Evolutionary conservation across 2,113 vertebrate genomes (phyloP).

Genomic region (Xiphophorus hellerii): DNA sequence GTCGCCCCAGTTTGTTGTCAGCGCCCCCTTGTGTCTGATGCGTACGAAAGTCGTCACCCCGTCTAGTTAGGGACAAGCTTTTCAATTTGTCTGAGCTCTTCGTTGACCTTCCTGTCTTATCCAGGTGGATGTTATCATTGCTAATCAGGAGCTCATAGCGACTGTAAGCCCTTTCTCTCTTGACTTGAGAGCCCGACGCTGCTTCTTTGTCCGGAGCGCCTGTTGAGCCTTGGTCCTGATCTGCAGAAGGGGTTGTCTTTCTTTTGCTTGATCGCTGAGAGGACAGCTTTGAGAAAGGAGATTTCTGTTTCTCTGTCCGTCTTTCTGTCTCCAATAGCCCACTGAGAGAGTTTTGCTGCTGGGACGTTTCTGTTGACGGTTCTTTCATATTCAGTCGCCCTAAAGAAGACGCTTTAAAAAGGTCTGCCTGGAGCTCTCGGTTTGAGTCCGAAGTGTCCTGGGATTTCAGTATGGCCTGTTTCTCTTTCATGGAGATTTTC

Average conservation of each 20-base stretch:
- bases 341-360: constrained; percentile 9
- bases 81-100: constrained; percentile 71
- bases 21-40: constrained; percentile 73
- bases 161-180: constrained; percentile 77
- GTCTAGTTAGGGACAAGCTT: constrained; percentile 58
- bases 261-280: constrained; percentile 56
- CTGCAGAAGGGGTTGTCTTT: constrained; percentile 19
- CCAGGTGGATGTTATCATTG: constrained; percentile 64
- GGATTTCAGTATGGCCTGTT: constrained; percentile 36
- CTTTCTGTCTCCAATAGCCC: not conserved
- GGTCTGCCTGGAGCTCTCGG: constrained; percentile 20
- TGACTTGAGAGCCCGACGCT: not conserved
- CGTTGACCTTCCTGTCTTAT: constrained; percentile 27
- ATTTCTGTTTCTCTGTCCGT: constrained; percentile 34
- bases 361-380: not conserved
- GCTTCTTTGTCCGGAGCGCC: constrained; percentile 1
- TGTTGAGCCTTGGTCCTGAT: constrained; percentile 23
- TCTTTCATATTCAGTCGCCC: constrained; percentile 24
- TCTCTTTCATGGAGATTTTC: constrained; percentile 56
- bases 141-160: constrained; percentile 84
- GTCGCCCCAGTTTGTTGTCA: constrained; percentile 88
- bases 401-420: constrained; percentile 1
- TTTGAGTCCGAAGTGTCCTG: constrained; percentile 11
- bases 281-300: constrained; percentile 33
- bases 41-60: constrained; percentile 55